Conservation (phyloP, 2,888 invertebrate genomes). For the Eupithecia subfuscata region DNA sequence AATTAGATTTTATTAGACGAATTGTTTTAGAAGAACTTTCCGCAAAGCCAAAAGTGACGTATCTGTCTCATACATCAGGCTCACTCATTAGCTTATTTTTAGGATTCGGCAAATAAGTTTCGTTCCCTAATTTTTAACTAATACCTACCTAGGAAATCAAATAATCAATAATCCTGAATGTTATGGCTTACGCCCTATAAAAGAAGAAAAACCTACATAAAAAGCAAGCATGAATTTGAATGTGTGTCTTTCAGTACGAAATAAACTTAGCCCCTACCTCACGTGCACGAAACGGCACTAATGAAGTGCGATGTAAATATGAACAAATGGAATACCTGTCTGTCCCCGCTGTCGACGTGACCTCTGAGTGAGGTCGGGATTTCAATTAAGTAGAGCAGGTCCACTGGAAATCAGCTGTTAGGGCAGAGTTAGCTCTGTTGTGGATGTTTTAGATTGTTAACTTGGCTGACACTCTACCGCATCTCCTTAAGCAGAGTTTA, state of each 20-base stretch:
- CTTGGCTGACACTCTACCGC: neutral
- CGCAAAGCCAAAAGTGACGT: too few species aligned
- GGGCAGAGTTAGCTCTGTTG: neutral
- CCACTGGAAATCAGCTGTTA: neutral
- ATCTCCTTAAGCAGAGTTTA: neutral
- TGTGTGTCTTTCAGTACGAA: neutral
- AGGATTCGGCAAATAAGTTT: too few species aligned
- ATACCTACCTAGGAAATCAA: too few species aligned
- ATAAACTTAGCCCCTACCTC: neutral
- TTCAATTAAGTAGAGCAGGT: neutral
- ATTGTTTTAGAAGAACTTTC: too few species aligned
- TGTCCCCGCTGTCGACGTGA: neutral
- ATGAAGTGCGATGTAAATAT: neutral
- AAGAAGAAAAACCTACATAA: neutral
- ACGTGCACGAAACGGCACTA: neutral
- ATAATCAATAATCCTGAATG: too few species aligned
- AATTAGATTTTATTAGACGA: too few species aligned
- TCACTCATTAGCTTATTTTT: too few species aligned
- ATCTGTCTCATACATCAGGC: too few species aligned
- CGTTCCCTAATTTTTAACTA: too few species aligned
- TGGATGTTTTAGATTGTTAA: neutral
- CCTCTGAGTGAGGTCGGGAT: conserved; percentile 6
- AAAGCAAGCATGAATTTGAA: neutral
- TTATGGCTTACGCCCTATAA: too few species aligned
- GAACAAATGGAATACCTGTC: conserved; percentile 1